These are phyloP conservation scores for Chironomus tepperi DNA, from an alignment of 1,140 invertebrate genomes.

Conservation along the genomic window DNA sequence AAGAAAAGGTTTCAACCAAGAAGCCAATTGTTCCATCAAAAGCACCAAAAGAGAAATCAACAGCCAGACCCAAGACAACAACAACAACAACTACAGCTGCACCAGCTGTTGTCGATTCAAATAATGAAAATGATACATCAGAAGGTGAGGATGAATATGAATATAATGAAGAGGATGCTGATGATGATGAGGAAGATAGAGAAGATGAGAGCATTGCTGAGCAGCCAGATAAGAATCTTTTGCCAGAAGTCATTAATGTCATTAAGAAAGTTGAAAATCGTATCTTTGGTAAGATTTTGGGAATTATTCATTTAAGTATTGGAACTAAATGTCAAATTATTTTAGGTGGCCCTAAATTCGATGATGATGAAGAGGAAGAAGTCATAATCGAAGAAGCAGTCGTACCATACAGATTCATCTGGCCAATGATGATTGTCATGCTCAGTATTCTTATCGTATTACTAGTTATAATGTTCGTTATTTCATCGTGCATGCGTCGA, in stretches of 20 bases:
- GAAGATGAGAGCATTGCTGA: constrained; percentile 26
- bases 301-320: neutral
- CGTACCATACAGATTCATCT: constrained; percentile 39
- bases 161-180: constrained; percentile 33
- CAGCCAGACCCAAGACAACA: neutral
- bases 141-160: constrained; percentile 33
- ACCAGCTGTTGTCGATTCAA: neutral
- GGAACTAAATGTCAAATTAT: neutral
- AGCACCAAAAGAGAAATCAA: neutral
- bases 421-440: constrained; percentile 42
- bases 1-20: constrained; percentile 26
- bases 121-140: constrained; percentile 25
- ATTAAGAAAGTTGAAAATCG: constrained; percentile 21
- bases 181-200: constrained; percentile 40
- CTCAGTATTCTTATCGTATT: constrained; percentile 42
- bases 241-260: constrained; percentile 5
- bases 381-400: constrained; percentile 29
- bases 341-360: neutral
- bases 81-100: neutral
- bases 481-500: constrained; percentile 42
- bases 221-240: neutral
- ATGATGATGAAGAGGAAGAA: constrained; percentile 30
- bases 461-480: constrained; percentile 43
- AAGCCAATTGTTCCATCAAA: constrained; percentile 3
- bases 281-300: neutral